Conservation (phyloP, 2,888 invertebrate species). For the Hypomecis atomaria region DNA sequence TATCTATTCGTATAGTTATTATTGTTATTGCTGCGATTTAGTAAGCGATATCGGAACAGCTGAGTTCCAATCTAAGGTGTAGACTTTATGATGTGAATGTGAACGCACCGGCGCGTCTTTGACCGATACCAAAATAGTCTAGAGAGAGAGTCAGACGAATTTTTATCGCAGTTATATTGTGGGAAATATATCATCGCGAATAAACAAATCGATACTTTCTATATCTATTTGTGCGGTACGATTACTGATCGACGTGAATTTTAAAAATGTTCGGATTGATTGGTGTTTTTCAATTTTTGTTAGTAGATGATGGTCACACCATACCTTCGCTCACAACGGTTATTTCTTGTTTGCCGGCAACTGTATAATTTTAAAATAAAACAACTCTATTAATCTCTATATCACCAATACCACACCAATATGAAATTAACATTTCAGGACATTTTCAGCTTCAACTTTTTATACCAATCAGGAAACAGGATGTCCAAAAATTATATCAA, state of each 20-base stretch:
- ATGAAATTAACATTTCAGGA: background rate
- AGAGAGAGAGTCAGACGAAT: conserved; percentile 19
- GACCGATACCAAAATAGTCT: conserved; percentile 31
- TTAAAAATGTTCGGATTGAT: background rate
- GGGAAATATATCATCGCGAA: conserved; percentile 9
- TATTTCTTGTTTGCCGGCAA: conserved; percentile 5
- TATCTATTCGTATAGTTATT: conserved; percentile 56
- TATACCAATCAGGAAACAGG: background rate
- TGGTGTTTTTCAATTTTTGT: background rate
- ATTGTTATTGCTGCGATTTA: conserved; percentile 48
- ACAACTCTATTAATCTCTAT: background rate
- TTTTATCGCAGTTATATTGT: conserved; percentile 21
- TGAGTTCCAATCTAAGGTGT: conserved; percentile 6
- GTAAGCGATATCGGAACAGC: conserved; percentile 45
- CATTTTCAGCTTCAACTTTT: background rate
- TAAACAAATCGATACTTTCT: conserved; percentile 25
- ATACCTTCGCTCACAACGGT: background rate
- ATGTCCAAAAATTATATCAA: background rate
- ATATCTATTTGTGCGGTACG: conserved; percentile 4
- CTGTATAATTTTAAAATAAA: conserved; percentile 1
- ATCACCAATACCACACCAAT: background rate
- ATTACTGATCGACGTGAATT: background rate
- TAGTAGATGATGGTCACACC: background rate
- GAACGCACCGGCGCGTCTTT: conserved; percentile 22
- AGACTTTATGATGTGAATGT: background rate